Evolutionary conservation across 2,113 vertebrate species (phyloP).

Genomic region (Piprites chloris): DNA sequence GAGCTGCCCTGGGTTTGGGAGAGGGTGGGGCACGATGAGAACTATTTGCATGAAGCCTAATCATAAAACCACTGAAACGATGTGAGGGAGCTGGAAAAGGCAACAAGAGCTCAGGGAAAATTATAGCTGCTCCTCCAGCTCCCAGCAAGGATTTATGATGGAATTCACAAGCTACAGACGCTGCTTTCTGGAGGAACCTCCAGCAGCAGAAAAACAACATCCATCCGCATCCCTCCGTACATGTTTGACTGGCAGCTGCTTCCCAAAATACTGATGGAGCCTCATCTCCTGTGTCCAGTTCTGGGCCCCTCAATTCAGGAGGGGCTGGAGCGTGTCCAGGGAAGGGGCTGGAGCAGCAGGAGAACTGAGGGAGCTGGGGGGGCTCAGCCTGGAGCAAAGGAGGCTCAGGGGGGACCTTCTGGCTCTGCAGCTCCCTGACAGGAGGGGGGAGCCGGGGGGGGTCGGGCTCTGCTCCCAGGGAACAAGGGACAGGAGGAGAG

Average conservation of each 20-base stretch:
- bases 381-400: not conserved
- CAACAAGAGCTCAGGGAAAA: not conserved
- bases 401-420: not conserved
- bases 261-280: accelerated
- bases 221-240: accelerated
- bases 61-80: not conserved
- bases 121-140: not conserved
- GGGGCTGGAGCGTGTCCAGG: not conserved
- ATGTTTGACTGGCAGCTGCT: not conserved
- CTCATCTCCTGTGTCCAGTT: not conserved
- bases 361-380: not conserved
- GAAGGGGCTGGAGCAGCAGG: not conserved
- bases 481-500: not conserved
- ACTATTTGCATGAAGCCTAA: not conserved
- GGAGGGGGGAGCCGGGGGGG: not conserved
- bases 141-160: not conserved
- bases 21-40: not conserved
- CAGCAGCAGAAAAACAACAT: not conserved
- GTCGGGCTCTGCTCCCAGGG: not conserved
- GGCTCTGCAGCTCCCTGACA: not conserved
- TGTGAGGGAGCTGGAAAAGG: not conserved
- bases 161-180: not conserved
- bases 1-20: not conserved
- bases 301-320: not conserved
- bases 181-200: not conserved